Evolutionary conservation across 2,888 invertebrate species (phyloP).

Genomic region (Hecatera dysodea): DNA sequence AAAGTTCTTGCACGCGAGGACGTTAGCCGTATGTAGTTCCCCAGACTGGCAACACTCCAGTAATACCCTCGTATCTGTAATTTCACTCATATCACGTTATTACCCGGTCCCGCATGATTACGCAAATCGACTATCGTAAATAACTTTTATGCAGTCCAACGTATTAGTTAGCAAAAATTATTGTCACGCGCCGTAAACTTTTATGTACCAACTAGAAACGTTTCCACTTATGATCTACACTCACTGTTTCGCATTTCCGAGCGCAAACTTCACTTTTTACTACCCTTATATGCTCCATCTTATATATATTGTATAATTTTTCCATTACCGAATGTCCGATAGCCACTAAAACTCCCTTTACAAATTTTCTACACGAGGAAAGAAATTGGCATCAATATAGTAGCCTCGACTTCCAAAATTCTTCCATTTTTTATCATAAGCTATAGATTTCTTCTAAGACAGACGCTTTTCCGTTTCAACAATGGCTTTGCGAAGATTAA

Average conservation of each 20-base stretch:
- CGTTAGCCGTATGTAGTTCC: constrained; percentile 23
- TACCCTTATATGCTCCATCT: constrained; percentile 47
- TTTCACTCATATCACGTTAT: constrained; percentile 50
- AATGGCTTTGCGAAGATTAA: constrained; percentile 61
- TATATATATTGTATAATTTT: constrained; percentile 60
- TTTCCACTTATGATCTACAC: constrained; percentile 28
- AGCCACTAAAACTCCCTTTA: constrained; percentile 42
- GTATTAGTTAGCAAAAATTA: constrained; percentile 53
- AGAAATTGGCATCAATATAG: constrained; percentile 54
- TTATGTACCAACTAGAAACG: constrained; percentile 44
- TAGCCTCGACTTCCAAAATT: constrained; percentile 40
- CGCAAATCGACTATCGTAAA: constrained; percentile 55
- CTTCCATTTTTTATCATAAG: constrained; percentile 41
- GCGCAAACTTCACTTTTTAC: constrained; percentile 27
- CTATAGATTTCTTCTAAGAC: constrained; percentile 46
- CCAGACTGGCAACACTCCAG: constrained; percentile 53
- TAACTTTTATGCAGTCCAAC: constrained; percentile 47
- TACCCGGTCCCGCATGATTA: constrained; percentile 43
- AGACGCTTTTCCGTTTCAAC: constrained; percentile 54
- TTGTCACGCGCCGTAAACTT: constrained; percentile 49
- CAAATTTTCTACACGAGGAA: constrained; percentile 56
- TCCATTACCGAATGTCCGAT: constrained; percentile 57
- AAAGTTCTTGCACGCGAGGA: constrained; percentile 54
- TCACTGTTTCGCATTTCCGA: constrained; percentile 9
- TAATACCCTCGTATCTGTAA: constrained; percentile 51